Conservation (phyloP, 2,797 vertebrate species). For the Hippocampus kuda region DNA sequence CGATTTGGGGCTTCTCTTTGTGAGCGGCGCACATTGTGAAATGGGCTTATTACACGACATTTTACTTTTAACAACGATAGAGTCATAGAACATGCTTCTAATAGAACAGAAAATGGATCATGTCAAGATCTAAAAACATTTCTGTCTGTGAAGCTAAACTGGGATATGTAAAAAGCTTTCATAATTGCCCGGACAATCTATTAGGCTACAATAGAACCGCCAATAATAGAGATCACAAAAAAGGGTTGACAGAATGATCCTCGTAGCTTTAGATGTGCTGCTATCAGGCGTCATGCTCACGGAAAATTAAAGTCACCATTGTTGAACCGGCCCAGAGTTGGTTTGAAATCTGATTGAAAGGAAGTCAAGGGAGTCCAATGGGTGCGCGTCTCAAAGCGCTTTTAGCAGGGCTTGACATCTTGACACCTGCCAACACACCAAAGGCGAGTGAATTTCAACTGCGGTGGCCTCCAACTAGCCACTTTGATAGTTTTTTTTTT, state of each 20-base stretch:
- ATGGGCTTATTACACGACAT: slow-evolving; percentile 1
- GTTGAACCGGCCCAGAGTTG: no score
- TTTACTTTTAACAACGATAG: slow-evolving; percentile 1
- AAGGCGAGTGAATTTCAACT: no score
- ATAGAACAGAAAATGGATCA: background rate
- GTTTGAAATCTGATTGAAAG: no score
- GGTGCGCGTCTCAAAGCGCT: no score
- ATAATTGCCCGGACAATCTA: background rate
- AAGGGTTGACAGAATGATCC: background rate
- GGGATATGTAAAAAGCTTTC: background rate
- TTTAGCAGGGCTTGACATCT: no score
- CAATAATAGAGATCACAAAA: background rate
- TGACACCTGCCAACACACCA: no score
- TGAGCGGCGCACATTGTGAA: background rate
- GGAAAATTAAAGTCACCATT: no score
- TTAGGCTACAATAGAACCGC: slow-evolving; percentile 1
- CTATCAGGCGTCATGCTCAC: background rate
- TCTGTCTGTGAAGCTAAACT: background rate
- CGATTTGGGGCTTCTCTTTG: slow-evolving; percentile 1
- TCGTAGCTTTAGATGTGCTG: background rate
- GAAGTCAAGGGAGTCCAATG: no score
- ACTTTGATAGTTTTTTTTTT: no score
- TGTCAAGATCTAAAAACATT: slow-evolving; percentile 2
- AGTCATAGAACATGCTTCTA: background rate
- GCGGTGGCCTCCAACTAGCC: no score